These are phyloP conservation scores for Bubo scandiacus DNA, from an alignment of 2,113 vertebrate genomes.

Conservation along the genomic window DNA sequence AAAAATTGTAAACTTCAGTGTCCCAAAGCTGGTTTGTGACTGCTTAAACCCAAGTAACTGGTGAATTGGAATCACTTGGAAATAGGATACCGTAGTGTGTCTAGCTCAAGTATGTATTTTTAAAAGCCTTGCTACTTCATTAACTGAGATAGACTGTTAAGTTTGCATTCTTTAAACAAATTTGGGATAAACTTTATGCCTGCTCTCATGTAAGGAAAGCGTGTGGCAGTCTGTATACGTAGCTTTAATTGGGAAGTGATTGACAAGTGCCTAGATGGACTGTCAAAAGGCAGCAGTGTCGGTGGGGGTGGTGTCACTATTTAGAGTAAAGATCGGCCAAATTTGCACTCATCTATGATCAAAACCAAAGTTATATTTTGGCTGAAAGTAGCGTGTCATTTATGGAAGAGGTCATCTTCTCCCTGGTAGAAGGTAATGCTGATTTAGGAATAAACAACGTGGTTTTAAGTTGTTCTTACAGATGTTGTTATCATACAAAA, in stretches of 20 bases:
- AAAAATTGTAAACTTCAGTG: neutral
- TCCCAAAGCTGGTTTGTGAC: neutral
- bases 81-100: neutral
- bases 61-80: neutral
- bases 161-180: neutral
- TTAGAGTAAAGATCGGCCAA: neutral
- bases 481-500: neutral
- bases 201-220: neutral
- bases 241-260: neutral
- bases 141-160: neutral
- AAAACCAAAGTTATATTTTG: neutral
- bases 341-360: neutral
- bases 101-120: neutral
- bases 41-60: neutral
- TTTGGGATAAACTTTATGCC: neutral
- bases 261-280: neutral
- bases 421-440: neutral
- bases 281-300: neutral
- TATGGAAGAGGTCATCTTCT: neutral
- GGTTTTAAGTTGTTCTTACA: neutral
- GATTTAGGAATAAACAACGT: neutral
- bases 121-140: neutral
- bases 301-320: neutral
- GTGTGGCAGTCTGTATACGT: neutral
- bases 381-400: neutral